Base-by-base conservation (phyloP, 2,888 invertebrate species). In the Cryptus armator region DNA sequence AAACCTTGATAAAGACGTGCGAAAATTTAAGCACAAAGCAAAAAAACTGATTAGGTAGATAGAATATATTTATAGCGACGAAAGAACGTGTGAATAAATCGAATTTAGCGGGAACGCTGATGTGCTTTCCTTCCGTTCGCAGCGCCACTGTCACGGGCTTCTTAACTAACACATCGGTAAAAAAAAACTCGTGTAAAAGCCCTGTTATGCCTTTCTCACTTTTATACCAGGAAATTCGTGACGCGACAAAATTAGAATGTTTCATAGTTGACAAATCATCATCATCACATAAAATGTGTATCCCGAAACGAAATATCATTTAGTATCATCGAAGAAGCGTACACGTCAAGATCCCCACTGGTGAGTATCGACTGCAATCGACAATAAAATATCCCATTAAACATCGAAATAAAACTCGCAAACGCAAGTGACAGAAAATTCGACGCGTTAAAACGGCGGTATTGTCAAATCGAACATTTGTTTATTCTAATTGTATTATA, bases 211-310 rank as follows among this genome's bases (percentile, higher is more conserved):
- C 68, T 29, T 53, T 62, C 64, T 81, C 70, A 70, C 24, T 59
- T 66, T 46, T 14, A n/a, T 70, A 68, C 46, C 62, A 46, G 32
- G 43, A 78, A 59, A 37, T 70, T 72, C 81, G 77, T 86, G 86
- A 86, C 84, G 83, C 70, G 83, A 81, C 86, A 84, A 59, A 81
- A 64, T 84, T 74, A 70, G 53, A 66, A 81, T 84, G 76, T 72
- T 80, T 83, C 76, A 53, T 66, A 77, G 79, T n/a, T 83, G 76
- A 83, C 72, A 79, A 76, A 80, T 53, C 80, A 51, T 74, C 68
- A 37, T 29, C 10, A 43, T 48, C 10, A 43, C 46, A 81, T 78
- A 81, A 84, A 77, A 83, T 75, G 70, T 44, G 37, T 44, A 10
- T 59, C 51, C 56, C 44, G 14, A 53, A 10, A 46, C 19, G n/a